Percentiles rank a stretch among this genome's conserved stretches.
Conservation (phyloP, 23 tunicate species). For the Diplosoma virens region DNA sequence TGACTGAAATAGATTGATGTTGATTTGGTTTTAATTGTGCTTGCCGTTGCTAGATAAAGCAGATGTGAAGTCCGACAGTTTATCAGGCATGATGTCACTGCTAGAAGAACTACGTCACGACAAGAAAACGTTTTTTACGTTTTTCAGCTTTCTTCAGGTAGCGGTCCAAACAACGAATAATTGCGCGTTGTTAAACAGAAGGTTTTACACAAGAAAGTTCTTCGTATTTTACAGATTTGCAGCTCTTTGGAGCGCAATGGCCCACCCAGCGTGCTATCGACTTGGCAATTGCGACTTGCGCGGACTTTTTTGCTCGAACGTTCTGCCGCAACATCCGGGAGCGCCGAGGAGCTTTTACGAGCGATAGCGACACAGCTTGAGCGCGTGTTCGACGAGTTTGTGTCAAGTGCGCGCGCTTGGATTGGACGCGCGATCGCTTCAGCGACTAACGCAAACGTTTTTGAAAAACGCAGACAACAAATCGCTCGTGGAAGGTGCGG, state of each 20-base stretch:
- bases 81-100: slow-evolving; percentile 24
- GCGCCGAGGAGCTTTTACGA: background rate
- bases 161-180: background rate
- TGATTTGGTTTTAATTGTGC: too few relatives aligned
- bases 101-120: slow-evolving; percentile 27
- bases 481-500: background rate
- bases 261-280: background rate
- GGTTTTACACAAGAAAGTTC: too few relatives aligned
- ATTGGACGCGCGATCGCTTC: background rate
- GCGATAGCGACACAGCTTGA: background rate
- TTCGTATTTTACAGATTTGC: slow-evolving; percentile 34
- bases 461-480: slow-evolving; percentile 31
- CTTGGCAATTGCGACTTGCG: slow-evolving; percentile 38
- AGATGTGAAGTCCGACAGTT: background rate
- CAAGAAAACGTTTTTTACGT: slow-evolving; percentile 20
- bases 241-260: background rate
- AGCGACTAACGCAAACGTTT: background rate
- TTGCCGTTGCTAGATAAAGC: background rate
- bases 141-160: slow-evolving; percentile 37
- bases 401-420: background rate
- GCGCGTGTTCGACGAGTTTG: slow-evolving; percentile 4
- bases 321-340: background rate
- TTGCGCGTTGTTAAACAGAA: background rate
- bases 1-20: too few relatives aligned
- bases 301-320: background rate